Evolutionary conservation across 2,888 invertebrate species (phyloP).

Genomic region (Tipula lateralis): DNA sequence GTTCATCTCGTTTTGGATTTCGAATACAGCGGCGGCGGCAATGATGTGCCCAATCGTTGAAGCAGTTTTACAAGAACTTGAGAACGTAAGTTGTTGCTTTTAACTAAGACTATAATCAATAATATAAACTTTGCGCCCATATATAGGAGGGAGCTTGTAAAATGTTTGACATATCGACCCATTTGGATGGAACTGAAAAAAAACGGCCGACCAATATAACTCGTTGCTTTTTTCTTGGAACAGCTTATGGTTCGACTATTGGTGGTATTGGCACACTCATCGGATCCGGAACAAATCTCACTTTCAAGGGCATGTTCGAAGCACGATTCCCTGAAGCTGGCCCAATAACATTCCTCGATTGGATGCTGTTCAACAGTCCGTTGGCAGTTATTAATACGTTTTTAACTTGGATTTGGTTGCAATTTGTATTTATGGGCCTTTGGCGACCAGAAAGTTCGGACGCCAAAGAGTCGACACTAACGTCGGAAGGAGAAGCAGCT

Average conservation of each 20-base stretch:
- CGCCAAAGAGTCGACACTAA: conserved; percentile 58
- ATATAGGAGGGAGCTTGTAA: conserved; percentile 62
- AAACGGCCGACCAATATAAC: conserved; percentile 68
- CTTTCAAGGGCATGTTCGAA: conserved; percentile 74
- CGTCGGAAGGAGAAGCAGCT: conserved; percentile 60
- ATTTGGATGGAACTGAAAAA: conserved; percentile 43
- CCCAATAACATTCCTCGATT: conserved; percentile 62
- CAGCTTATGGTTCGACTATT: conserved; percentile 74
- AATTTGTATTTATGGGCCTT: conserved; percentile 75
- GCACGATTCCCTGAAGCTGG: conserved; percentile 57
- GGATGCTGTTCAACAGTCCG: conserved; percentile 83
- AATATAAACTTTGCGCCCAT: no score
- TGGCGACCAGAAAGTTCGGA: conserved; percentile 65
- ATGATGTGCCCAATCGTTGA: conserved; percentile 93
- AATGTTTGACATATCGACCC: conserved; percentile 54
- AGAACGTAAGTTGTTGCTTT: conserved; percentile 54
- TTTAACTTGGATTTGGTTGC: conserved; percentile 72
- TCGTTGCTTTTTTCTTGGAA: conserved; percentile 71
- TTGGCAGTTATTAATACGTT: conserved; percentile 74
- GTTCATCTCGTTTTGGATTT: conserved; percentile 96
- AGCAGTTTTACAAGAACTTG: conserved; percentile 76
- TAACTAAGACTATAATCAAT: not conserved
- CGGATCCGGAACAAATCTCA: conserved; percentile 75
- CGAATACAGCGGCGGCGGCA: conserved; percentile 87
- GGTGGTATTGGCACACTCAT: conserved; percentile 74